Base-by-base conservation (phyloP, 2,888 invertebrate species). In the Nudaria mundana region DNA sequence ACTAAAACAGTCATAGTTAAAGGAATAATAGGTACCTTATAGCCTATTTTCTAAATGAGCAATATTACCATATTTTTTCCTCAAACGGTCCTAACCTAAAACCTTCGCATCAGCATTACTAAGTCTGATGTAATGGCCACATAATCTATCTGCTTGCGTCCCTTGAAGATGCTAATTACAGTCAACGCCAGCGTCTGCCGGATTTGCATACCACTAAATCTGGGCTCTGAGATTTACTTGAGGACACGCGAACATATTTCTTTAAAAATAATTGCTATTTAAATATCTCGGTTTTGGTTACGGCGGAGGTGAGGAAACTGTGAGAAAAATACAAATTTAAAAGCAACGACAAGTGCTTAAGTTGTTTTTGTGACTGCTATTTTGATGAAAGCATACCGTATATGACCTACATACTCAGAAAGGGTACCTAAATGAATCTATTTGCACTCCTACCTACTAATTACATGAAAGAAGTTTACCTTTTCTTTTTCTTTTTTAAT, bases 151-250 rank as follows among this genome's bases (percentile, higher is more conserved):
- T 58, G 44, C 44, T 46, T 51, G 41, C 43, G 37, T 25, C 40
- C 50, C 44, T 32, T 34, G 45, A 33, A 40, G 30, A 44, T 28
- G 64, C 68, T 71, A 76, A 78, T 77, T 77, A 76, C 65, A 65
- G 56, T 56, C 52, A 62, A 54, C 63, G 52, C 39, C 39, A 44
- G 41, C 60, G 41, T 11, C 23, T 33, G 52, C 45, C 52, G 75
- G 73, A 75, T 76, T 77, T 73, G 66, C 66, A 63, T 64, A 60
- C 63, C 58, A 56, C 61, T 68, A 73, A 75, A 77, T 73, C 70
- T 69, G 66, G 61, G 36, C 44, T 39, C 59, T 56, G 51, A 69
- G 70, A 63, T 69, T 69, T 70, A 67, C 55, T 52, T 52, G 47
- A 52, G 55, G 61, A 66, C 66, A 62, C 60, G 52, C 57, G 60